phyloP scores from a whole-genome alignment of 2,888 invertebrate genomes.

The Ophioninae sp. region DNA sequence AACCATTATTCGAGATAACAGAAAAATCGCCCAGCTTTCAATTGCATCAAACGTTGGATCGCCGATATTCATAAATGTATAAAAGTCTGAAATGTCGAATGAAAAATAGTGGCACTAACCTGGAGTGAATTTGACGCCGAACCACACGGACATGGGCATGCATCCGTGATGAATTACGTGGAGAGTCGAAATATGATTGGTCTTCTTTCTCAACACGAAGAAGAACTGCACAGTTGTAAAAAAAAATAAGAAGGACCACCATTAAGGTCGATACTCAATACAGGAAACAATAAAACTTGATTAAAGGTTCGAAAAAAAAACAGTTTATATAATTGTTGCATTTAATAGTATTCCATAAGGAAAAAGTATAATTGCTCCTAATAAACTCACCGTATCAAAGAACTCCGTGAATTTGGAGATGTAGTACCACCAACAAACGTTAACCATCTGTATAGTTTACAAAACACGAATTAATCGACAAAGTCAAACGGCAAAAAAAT shows the following conservation, averaged over 20 bases:
- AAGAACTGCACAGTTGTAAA: constrained; percentile 87
- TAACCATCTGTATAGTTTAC: constrained; percentile 89
- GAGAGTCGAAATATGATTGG: constrained; percentile 94
- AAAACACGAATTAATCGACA: constrained; percentile 41
- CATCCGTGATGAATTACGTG: constrained; percentile 98
- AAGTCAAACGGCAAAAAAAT: constrained; percentile 20
- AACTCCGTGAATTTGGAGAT: constrained; percentile 98
- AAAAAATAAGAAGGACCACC: not conserved
- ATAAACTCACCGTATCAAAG: constrained; percentile 93
- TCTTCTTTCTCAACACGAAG: constrained; percentile 97
- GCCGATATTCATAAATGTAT: no score
- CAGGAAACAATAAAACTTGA: not conserved
- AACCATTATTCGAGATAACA: not conserved
- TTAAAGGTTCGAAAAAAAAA: no score
- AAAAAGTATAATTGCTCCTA: not conserved
- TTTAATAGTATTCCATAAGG: not conserved
- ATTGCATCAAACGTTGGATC: not conserved
- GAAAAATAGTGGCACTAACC: constrained; percentile 82
- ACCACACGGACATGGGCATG: constrained; percentile 99
- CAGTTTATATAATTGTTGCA: no score
- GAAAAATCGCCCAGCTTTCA: not conserved
- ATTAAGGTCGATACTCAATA: not conserved
- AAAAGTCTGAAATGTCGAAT: not conserved
- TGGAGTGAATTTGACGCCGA: constrained; percentile 97
- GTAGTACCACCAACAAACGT: constrained; percentile 97